Conservation (phyloP, 1,140 invertebrate genomes). For the Ostrea denselamellosa region DNA sequence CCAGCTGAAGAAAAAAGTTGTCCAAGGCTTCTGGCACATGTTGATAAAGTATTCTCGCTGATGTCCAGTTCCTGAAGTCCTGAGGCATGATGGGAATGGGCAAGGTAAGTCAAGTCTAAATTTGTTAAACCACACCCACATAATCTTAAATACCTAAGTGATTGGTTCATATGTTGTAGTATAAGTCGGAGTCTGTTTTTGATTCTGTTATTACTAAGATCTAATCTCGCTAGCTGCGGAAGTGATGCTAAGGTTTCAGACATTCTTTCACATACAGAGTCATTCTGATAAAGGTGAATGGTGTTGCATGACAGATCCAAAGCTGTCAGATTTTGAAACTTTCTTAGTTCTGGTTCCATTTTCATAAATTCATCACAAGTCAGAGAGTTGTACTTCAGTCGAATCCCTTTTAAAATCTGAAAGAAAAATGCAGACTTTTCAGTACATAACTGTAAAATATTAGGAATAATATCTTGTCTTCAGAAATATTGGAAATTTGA, state of each 20-base stretch:
- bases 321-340: slow-evolving; percentile 63
- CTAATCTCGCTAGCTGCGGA: slow-evolving; percentile 63
- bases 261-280: slow-evolving; percentile 55
- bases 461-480: neutral
- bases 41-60: slow-evolving; percentile 68
- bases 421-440: slow-evolving; percentile 35
- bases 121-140: slow-evolving; percentile 66
- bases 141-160: slow-evolving; percentile 67
- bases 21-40: slow-evolving; percentile 47
- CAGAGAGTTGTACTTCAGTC: slow-evolving; percentile 72
- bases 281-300: slow-evolving; percentile 62
- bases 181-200: slow-evolving; percentile 63
- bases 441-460: neutral
- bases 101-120: slow-evolving; percentile 64
- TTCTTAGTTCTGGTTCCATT: slow-evolving; percentile 62
- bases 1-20: slow-evolving; percentile 50
- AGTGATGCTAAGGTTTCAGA: slow-evolving; percentile 58
- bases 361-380: slow-evolving; percentile 63
- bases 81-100: slow-evolving; percentile 58
- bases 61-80: slow-evolving; percentile 67
- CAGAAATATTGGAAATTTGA: too few relatives aligned
- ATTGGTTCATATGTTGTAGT: slow-evolving; percentile 55
- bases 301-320: slow-evolving; percentile 73
- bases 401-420: slow-evolving; percentile 68
- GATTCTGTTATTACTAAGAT: slow-evolving; percentile 72